A percentile compares a stretch with the other conserved stretches of the same genome.
These are phyloP conservation scores for Drosophila seguyi DNA, from an alignment of 1,140 invertebrate species.

Conservation along the genomic window DNA sequence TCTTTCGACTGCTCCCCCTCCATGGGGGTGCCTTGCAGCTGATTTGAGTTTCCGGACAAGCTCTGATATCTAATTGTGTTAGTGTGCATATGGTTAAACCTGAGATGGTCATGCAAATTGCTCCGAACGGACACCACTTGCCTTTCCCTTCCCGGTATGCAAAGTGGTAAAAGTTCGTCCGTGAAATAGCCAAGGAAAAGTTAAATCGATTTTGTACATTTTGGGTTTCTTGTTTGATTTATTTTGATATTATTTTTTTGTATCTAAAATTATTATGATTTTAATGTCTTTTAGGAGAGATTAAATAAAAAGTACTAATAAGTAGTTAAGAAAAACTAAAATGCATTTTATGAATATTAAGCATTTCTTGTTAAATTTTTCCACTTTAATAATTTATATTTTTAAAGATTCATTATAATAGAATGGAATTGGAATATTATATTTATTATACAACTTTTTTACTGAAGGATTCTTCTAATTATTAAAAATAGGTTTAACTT, in stretches of 20 bases:
- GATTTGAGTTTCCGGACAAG: conserved; percentile 71
- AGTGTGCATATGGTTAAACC: conserved; percentile 57
- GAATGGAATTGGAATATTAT: no score
- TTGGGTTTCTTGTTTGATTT: neutral
- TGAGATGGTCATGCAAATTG: conserved; percentile 46
- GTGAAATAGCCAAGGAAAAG: neutral
- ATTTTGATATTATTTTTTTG: neutral
- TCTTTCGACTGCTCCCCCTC: conserved; percentile 15
- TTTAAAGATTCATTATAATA: neutral
- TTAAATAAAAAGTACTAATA: no score
- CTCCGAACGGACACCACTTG: conserved; percentile 9
- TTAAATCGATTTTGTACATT: neutral
- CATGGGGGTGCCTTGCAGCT: conserved; percentile 26
- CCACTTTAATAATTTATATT: neutral
- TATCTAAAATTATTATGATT: neutral
- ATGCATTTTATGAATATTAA: no score
- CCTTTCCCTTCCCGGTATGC: conserved; percentile 25
- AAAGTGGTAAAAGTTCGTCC: conserved; percentile 17
- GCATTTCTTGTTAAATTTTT: neutral
- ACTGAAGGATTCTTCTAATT: neutral
- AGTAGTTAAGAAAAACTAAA: no score
- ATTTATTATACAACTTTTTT: neutral
- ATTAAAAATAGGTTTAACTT: neutral
- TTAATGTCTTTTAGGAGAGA: neutral
- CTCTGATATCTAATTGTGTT: conserved; percentile 75